phyloP scores from a whole-genome alignment of 1,140 invertebrate species.

The Camponotus vicinus region DNA sequence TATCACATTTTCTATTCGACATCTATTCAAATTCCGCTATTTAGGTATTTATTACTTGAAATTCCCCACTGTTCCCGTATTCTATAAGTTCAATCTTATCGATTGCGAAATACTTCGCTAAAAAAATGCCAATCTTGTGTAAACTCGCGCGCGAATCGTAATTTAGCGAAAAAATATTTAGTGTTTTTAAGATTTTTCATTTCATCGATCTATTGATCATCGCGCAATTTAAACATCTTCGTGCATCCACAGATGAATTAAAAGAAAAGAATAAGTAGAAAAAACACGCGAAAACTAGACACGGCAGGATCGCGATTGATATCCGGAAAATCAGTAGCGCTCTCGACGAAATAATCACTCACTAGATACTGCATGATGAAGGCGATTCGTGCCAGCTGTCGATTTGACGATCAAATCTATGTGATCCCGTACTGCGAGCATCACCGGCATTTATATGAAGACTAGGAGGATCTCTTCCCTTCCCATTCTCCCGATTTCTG shows the following conservation, averaged over 20 bases:
- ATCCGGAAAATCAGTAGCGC: background rate
- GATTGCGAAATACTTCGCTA: constrained; percentile 1
- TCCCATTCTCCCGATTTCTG: constrained; percentile 77
- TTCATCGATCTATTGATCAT: background rate
- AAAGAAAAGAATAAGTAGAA: background rate
- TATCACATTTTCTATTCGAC: constrained; percentile 6
- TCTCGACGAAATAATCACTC: constrained; percentile 74
- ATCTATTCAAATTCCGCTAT: background rate
- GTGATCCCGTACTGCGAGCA: constrained; percentile 77
- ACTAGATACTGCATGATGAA: constrained; percentile 82
- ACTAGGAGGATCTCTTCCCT: constrained; percentile 82
- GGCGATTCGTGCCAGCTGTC: constrained; percentile 71
- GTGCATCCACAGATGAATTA: background rate
- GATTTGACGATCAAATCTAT: constrained; percentile 82
- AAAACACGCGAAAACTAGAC: constrained; percentile 23
- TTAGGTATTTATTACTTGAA: background rate
- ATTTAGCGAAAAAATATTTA: background rate
- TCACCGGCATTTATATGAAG: constrained; percentile 83
- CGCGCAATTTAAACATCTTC: background rate
- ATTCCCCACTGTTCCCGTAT: background rate
- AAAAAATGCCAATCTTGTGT: background rate
- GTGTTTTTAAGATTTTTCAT: background rate
- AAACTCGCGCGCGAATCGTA: background rate
- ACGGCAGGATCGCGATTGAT: background rate
- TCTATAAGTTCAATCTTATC: constrained; percentile 2